Conservation (phyloP, 2,888 invertebrate species). For the Callyntrura guangdongensis region DNA sequence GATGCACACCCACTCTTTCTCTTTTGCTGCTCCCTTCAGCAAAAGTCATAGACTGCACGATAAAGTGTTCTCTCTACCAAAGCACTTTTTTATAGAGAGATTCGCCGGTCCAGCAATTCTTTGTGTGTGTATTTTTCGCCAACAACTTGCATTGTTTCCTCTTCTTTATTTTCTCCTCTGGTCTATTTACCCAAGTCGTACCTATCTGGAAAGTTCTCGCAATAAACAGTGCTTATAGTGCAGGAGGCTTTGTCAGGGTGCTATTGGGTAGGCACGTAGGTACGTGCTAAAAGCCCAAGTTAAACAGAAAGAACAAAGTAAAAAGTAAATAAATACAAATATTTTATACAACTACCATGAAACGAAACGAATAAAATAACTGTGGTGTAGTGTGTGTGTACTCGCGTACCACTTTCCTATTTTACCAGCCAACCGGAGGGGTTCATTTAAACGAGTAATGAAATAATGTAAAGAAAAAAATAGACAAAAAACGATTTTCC, state of each 20-base stretch:
- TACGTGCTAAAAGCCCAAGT: too few relatives aligned
- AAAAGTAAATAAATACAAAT: neutral
- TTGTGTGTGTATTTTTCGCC: slow-evolving; percentile 42
- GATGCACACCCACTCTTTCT: neutral
- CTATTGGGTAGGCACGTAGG: too few relatives aligned
- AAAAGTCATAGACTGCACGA: slow-evolving; percentile 25
- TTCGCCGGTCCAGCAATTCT: neutral
- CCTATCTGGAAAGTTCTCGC: neutral
- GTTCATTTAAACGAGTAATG: slow-evolving; percentile 20
- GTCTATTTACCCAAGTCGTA: slow-evolving; percentile 31
- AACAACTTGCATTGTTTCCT: neutral
- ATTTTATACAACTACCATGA: neutral
- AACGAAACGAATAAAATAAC: neutral
- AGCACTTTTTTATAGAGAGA: neutral
- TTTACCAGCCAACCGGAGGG: too few relatives aligned
- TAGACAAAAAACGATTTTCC: slow-evolving; percentile 6
- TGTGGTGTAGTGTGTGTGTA: too few relatives aligned
- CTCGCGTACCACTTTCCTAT: neutral
- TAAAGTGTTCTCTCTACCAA: neutral
- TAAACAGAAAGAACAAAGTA: too few relatives aligned
- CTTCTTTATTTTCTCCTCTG: slow-evolving; percentile 35
- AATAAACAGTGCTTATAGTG: neutral
- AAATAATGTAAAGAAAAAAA: slow-evolving; percentile 56
- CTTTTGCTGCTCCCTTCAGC: neutral
- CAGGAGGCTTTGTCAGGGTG: neutral